Evolutionary conservation across 1,140 invertebrate species (phyloP), one percentile per base, ranked within the genome.

Genomic region (Zaprionus inermis): DNA sequence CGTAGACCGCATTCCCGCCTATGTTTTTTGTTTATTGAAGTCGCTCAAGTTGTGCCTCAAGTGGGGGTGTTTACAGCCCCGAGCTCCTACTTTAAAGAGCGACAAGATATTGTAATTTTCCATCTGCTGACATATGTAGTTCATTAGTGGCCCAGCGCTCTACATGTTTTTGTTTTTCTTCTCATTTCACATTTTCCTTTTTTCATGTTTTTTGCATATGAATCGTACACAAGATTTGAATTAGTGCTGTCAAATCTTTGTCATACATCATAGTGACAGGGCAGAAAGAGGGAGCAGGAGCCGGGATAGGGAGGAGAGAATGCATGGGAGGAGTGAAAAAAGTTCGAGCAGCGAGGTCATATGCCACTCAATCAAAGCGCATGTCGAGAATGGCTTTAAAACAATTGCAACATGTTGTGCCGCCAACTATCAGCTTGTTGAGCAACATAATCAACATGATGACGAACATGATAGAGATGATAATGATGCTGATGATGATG

Each of bases 161-260:
- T 44, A 52, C 51, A 3, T 36, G 16, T 56, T 1, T 38, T 5
- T 51, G 1, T 46, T 16, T 65, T 34, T 46, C n/a, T 59, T 52
- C 71, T 44, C 16, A n/a, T n/a, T n/a, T 28, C 0, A 0, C 1
- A 5, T 28, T 28, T 28, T 28, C 3, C 3, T 28, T 5, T 3
- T 28, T 28, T 24, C 4, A 1, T 24, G 1, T 24, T 67, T 79
- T 88, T 77, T 86, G 70, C 83, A 70, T 75, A 63, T 70, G 68
- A 75, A 70, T 78, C 36, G 57, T 84, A 88, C 84, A 88, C 71
- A 81, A 89, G 78, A 88, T 88, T 88, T 78, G 84, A 88, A 88
- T 88, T 88, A 88, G 84, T 76, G 85, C 84, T 89, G 84, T 88
- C 85, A 88, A 89, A 88, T 84, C 81, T 89, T 70, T 78, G 73